phyloP scores from a whole-genome alignment of 2,888 invertebrate species.

The Hirtodrosophila trivittata region DNA sequence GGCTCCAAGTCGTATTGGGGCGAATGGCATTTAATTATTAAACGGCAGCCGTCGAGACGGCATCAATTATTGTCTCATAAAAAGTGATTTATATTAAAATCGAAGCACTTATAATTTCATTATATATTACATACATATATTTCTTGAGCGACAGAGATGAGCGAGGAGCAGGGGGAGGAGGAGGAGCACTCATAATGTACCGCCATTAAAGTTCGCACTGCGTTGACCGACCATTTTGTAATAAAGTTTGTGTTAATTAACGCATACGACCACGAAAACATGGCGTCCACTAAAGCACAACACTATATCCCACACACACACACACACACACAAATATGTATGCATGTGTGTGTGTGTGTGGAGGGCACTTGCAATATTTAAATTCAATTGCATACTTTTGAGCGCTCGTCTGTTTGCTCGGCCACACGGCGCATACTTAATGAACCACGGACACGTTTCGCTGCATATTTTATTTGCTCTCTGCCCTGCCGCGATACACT shows the following conservation, averaged over 20 bases:
- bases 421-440: constrained; percentile 74
- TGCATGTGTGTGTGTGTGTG: constrained; percentile 1
- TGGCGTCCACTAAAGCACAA: constrained; percentile 34
- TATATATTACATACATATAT: constrained; percentile 46
- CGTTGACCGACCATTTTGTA: constrained; percentile 54
- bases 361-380: constrained; percentile 69
- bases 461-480: constrained; percentile 66
- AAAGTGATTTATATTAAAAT: constrained; percentile 80
- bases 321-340: neutral
- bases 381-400: constrained; percentile 77
- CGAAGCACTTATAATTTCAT: constrained; percentile 78
- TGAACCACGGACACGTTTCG: constrained; percentile 60
- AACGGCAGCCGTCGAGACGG: constrained; percentile 46
- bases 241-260: constrained; percentile 75
- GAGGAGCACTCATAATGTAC: no score
- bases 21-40: constrained; percentile 48
- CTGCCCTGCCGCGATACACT: constrained; percentile 10
- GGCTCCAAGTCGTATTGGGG: no score
- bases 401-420: constrained; percentile 54
- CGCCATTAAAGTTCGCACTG: constrained; percentile 51
- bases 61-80: constrained; percentile 76
- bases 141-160: neutral
- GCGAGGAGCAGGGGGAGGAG: neutral
- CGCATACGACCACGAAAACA: constrained; percentile 48
- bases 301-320: neutral